Base-by-base conservation (phyloP, 53 echinoderm and acorn worm species). In the Patiria pectinifera region DNA sequence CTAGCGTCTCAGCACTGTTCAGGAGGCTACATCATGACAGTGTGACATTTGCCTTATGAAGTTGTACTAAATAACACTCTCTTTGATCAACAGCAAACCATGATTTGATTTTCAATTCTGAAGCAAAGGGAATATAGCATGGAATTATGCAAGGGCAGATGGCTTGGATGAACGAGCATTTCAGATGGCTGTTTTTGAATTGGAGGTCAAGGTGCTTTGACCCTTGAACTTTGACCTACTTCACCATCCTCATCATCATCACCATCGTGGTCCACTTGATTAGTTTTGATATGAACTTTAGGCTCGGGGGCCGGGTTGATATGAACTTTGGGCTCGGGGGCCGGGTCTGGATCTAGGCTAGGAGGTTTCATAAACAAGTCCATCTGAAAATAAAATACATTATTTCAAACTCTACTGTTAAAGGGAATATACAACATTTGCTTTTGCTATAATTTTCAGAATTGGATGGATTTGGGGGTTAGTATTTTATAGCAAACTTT, bases 191-290 rank as follows among this genome's bases (percentile, higher is more conserved):
- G 4, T 66, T 11, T 23, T 43, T 22, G 5, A 18, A 24, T 84
- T 43, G 14, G 63, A 84, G 82, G 82, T 80, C 80, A 47, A 69
- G 90, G 90, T 80, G 46, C 81, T 63, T 14, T 81, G 23, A 87
- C 87, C 87, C 78, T 26, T 78, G 48, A 80, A 82, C 66, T 89
- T n/a, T 69, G 90, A 90, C 90, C 80, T 90, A 90, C 90, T 80
- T 81, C 70, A 47, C 80, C 80, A 89, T 62, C 62, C 60, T 87
- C 89, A 88, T 87, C 76, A 87, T 84, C 62, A 24, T 70, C 85
- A 69, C 59, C 62, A 62, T 44, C 85, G 66, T 66, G 19, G 11
- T 72, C 86, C 23, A 22, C 74, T 62, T 48, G 23, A 24, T 71
- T 69, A 71, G 47, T 71, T 46, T 82, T 3, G 23, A 59, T 23